Conservation (phyloP, 1,140 invertebrate species). For the Plodia interpunctella region DNA sequence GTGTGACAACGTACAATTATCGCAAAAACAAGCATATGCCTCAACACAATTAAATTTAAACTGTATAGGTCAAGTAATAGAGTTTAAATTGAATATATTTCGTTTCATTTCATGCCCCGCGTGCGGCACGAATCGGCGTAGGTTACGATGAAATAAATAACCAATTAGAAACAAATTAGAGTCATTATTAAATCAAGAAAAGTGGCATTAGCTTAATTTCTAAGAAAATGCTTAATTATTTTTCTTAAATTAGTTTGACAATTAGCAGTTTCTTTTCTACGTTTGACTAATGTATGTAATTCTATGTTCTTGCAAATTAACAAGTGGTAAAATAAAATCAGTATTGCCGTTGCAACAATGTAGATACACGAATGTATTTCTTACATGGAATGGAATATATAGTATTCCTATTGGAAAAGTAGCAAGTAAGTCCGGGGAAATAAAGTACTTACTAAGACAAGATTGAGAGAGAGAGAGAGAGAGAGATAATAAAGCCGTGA, state of each 20-base stretch:
- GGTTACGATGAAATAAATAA: slow-evolving; percentile 13
- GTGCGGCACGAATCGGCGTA: slow-evolving; percentile 4
- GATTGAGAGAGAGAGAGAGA: too few relatives aligned
- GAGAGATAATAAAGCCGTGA: too few relatives aligned
- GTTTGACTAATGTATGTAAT: too few relatives aligned
- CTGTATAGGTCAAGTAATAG: slow-evolving; percentile 2
- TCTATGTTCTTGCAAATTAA: too few relatives aligned
- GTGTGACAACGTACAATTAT: slow-evolving; percentile 45
- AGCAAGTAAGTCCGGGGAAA: too few relatives aligned
- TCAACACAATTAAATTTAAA: slow-evolving; percentile 7
- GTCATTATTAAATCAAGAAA: slow-evolving; percentile 1
- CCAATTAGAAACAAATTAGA: slow-evolving; percentile 18
- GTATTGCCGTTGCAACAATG: too few relatives aligned
- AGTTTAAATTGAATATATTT: background rate
- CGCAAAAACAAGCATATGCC: slow-evolving; percentile 9
- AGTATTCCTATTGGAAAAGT: too few relatives aligned
- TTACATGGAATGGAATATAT: too few relatives aligned
- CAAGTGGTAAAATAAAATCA: too few relatives aligned
- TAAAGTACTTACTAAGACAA: too few relatives aligned
- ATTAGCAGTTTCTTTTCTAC: background rate
- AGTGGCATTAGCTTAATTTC: background rate
- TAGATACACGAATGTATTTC: too few relatives aligned
- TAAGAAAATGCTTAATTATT: background rate
- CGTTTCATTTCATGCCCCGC: background rate
- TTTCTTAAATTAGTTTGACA: background rate